These are phyloP conservation scores for Acleris holmiana DNA, from an alignment of 2,888 invertebrate genomes.

Conservation along the genomic window DNA sequence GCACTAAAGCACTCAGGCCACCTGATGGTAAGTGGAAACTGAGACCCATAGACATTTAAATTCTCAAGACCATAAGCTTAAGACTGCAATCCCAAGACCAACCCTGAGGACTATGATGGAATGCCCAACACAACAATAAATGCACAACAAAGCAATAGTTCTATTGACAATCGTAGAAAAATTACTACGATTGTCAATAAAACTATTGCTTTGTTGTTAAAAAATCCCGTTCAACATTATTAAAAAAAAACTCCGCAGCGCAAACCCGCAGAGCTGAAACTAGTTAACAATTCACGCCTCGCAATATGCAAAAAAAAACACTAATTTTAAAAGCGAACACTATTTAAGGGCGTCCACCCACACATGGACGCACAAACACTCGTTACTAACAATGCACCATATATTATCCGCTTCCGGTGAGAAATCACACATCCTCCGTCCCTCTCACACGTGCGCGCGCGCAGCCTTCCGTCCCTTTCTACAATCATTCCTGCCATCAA, in stretches of 20 bases:
- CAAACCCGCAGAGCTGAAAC: neutral
- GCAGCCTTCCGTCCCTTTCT: slow-evolving; percentile 52
- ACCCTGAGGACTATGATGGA: too few species aligned
- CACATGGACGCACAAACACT: slow-evolving; percentile 58
- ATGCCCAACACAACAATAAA: too few species aligned
- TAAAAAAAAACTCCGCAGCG: neutral
- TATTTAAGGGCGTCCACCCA: slow-evolving; percentile 39
- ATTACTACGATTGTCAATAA: too few species aligned
- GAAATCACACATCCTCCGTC: slow-evolving; percentile 57
- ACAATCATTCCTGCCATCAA: slow-evolving; percentile 70
- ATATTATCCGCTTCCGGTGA: slow-evolving; percentile 81
- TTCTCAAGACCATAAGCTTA: too few species aligned
- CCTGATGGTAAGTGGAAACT: too few species aligned
- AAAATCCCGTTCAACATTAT: too few species aligned
- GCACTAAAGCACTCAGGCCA: too few species aligned
- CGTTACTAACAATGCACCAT: slow-evolving; percentile 83
- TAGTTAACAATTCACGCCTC: slow-evolving; percentile 22
- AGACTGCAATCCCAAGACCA: too few species aligned
- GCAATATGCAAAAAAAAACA: slow-evolving; percentile 27
- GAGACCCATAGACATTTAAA: too few species aligned
- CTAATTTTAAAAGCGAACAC: slow-evolving; percentile 30
- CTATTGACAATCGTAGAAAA: too few species aligned
- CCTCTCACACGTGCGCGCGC: slow-evolving; percentile 45
- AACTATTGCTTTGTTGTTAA: too few species aligned
- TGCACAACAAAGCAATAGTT: too few species aligned